Evolutionary conservation across 2,888 invertebrate genomes (phyloP).

Genomic region (Drosophila bunnanda): DNA sequence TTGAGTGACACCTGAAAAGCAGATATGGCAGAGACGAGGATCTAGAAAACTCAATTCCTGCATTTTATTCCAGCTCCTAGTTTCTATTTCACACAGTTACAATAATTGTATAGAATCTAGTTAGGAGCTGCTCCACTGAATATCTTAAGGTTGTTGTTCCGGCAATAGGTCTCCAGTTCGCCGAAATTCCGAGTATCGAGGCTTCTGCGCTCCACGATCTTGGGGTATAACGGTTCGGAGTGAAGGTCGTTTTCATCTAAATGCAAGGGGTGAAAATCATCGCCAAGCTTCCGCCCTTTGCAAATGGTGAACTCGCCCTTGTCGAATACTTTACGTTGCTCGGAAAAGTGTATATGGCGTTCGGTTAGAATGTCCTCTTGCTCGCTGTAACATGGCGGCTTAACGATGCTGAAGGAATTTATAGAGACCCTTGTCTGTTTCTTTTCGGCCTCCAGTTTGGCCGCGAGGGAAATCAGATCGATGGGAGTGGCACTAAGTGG

Average conservation of each 20-base stretch:
- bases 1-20: constrained; percentile 35
- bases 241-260: no score
- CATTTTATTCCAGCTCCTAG: constrained; percentile 7
- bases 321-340: constrained; percentile 24
- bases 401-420: background rate
- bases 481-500: background rate
- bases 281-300: constrained; percentile 38
- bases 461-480: constrained; percentile 7
- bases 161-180: constrained; percentile 1
- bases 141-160: background rate
- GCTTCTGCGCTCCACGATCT: background rate
- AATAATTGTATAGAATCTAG: background rate
- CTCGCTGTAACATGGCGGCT: background rate
- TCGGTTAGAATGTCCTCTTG: background rate
- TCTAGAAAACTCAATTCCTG: background rate
- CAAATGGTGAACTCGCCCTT: constrained; percentile 36
- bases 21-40: constrained; percentile 9
- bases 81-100: background rate
- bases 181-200: background rate
- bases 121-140: background rate
- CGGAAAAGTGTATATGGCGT: background rate
- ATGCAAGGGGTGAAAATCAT: constrained; percentile 8
- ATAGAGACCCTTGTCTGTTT: no score
- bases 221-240: background rate
- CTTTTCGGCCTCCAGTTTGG: background rate